Evolutionary conservation across 2,113 vertebrate genomes (phyloP), one percentile per base, ranked within the genome.

Genomic region (Suricata suricatta): DNA sequence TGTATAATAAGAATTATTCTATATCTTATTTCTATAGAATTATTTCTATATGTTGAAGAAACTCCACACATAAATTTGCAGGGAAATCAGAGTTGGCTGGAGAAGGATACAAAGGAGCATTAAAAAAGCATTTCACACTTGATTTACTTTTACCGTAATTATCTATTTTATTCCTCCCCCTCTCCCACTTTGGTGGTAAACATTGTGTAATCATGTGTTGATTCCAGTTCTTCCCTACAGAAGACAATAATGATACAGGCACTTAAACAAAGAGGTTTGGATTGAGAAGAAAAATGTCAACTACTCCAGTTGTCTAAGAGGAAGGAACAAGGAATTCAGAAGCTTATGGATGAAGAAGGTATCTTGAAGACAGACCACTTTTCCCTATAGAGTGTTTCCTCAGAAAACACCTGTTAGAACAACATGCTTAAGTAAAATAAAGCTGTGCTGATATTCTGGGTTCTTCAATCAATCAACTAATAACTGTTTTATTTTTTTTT

Each of bases 251-350:
- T 54, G 25, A 74, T 63, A 92, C 3, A 80, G 38, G 8, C 71
- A 92, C 80, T 31, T 92, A 86, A 95, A 84, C 14, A 25, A 94
- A 94, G 47, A 92, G 21, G 11, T 76, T 50, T 97, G 13, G 6
- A 54, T n/a, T 71, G 41, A 69, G 85, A 94, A 84, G 81, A 66
- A 91, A 94, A 85, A 74, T 60, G 85, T 21, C 33, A 95, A 8
- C 35, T 17, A 71, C 12, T 86, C 57, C 77, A 68, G 52, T 76
- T 74, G 60, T 92, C 31, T 83, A 80, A 38, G 9, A 85, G 57
- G 33, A 91, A 91, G 29, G 12, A 86, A 85, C 89, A 69, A 38
- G 47, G 8, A 91, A 96, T 71, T 93, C 33, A 89, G 47, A 93
- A 86, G 31, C 29, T 90, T 90, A 63, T 79, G 38, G 13, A 77